Percentiles rank a stretch among this genome's conserved stretches.
Conservation (phyloP, 2,888 invertebrate species). For the Volucella inanis region DNA sequence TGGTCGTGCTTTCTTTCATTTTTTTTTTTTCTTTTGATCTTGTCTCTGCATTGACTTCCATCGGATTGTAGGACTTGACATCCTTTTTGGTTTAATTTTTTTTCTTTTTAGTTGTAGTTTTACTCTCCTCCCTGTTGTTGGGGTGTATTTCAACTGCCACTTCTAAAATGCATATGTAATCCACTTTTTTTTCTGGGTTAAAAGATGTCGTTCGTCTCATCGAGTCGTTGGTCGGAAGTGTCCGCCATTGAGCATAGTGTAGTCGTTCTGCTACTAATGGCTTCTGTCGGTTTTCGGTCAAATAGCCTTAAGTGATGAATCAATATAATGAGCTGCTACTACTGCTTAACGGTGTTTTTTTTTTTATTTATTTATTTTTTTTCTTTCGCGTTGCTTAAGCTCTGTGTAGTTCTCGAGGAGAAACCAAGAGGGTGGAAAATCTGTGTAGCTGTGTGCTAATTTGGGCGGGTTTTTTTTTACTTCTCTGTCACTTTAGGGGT, state of each 20-base stretch:
- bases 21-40: background rate
- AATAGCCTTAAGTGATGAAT: slow-evolving; percentile 71
- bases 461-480: slow-evolving; percentile 33
- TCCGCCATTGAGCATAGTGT: too few relatives aligned
- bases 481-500: slow-evolving; percentile 39
- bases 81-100: slow-evolving; percentile 14
- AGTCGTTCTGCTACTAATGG: slow-evolving; percentile 60
- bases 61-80: slow-evolving; percentile 67
- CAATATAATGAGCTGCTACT: slow-evolving; percentile 68
- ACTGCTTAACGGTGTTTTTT: too few relatives aligned
- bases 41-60: slow-evolving; percentile 38
- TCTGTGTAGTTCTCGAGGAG: background rate
- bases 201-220: slow-evolving; percentile 61
- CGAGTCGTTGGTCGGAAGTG: background rate
- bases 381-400: slow-evolving; percentile 12
- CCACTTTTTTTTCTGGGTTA: slow-evolving; percentile 60
- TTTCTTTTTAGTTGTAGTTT: too few relatives aligned
- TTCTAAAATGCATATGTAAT: slow-evolving; percentile 60
- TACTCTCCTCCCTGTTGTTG: slow-evolving; percentile 16
- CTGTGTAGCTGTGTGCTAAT: slow-evolving; percentile 54
- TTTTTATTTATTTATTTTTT: background rate
- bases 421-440: slow-evolving; percentile 11
- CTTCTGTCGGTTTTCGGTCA: slow-evolving; percentile 71
- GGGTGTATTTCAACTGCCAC: slow-evolving; percentile 52
- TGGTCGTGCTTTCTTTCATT: slow-evolving; percentile 13